phyloP scores from a whole-genome alignment of 2,888 invertebrate species.

The Malacosoma neustria region DNA sequence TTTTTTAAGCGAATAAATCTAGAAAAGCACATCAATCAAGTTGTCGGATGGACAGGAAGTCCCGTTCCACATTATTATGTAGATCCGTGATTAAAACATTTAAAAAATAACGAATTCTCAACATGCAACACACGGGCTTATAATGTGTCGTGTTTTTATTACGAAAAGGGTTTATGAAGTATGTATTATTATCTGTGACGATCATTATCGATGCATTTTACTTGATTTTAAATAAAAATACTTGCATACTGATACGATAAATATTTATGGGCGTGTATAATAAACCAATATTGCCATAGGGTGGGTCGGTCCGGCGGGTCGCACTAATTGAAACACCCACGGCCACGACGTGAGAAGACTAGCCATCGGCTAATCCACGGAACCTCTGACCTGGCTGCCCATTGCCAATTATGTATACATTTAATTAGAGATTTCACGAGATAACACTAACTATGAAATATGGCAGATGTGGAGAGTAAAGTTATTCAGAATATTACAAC shows the following conservation, averaged over 20 bases:
- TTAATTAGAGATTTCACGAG: constrained; percentile 69
- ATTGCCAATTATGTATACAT: constrained; percentile 27
- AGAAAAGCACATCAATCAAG: constrained; percentile 69
- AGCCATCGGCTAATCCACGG: constrained; percentile 53
- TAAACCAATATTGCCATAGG: constrained; percentile 55
- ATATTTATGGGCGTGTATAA: constrained; percentile 45
- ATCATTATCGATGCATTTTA: constrained; percentile 16
- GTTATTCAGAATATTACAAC: no score
- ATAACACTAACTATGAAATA: constrained; percentile 59
- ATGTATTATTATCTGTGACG: constrained; percentile 15
- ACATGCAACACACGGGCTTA: constrained; percentile 33
- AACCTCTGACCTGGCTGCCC: constrained; percentile 27
- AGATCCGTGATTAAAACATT: constrained; percentile 66
- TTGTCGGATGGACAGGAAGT: constrained; percentile 68
- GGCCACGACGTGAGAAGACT: constrained; percentile 66
- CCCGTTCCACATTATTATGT: constrained; percentile 63
- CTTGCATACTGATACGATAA: constrained; percentile 7
- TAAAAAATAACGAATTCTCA: constrained; percentile 61
- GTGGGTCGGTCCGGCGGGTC: constrained; percentile 25
- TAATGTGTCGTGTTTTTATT: constrained; percentile 30
- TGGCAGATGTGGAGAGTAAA: constrained; percentile 28
- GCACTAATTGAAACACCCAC: constrained; percentile 58
- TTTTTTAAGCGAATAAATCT: constrained; percentile 65
- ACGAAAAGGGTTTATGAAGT: constrained; percentile 15
- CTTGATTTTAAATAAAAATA: no score